A percentile compares a stretch with the other conserved stretches of the same genome.
phyloP scores from a whole-genome alignment of 1,140 invertebrate species.

The Elysia chlorotica region DNA sequence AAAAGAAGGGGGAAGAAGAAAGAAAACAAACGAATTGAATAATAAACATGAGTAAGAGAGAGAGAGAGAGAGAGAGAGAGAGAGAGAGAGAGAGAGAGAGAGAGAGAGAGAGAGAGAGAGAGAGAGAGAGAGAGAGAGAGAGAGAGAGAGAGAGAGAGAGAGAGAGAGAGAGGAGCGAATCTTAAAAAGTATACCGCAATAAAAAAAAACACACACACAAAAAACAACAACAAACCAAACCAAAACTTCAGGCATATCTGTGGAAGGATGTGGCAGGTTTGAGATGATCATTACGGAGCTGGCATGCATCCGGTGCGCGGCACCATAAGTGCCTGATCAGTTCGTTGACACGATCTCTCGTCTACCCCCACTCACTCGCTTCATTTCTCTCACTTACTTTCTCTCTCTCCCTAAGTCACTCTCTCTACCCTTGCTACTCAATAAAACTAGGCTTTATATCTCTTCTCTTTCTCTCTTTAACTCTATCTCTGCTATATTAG shows the following conservation, averaged over 20 bases:
- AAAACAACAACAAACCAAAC: no score
- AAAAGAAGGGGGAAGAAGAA: background rate
- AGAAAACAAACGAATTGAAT: background rate
- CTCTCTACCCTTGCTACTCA: slow-evolving; percentile 20
- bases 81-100: background rate
- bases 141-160: slow-evolving; percentile 4
- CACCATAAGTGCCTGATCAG: no score
- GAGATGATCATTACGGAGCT: no score
- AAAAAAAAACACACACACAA: background rate
- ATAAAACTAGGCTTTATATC: no score
- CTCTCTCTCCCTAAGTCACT: no score
- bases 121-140: background rate
- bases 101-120: slow-evolving; percentile 1
- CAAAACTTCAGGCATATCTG: no score
- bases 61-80: slow-evolving; percentile 3
- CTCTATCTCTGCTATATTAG: no score
- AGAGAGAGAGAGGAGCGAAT: background rate
- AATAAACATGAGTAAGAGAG: background rate
- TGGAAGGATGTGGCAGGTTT: no score
- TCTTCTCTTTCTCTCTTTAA: no score
- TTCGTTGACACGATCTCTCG: no score
- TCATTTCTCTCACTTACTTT: background rate
- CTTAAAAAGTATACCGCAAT: background rate
- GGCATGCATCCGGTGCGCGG: no score
- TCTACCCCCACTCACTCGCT: background rate